Conservation (phyloP, 1,140 invertebrate genomes). For the Lasioglossum baleicum region DNA sequence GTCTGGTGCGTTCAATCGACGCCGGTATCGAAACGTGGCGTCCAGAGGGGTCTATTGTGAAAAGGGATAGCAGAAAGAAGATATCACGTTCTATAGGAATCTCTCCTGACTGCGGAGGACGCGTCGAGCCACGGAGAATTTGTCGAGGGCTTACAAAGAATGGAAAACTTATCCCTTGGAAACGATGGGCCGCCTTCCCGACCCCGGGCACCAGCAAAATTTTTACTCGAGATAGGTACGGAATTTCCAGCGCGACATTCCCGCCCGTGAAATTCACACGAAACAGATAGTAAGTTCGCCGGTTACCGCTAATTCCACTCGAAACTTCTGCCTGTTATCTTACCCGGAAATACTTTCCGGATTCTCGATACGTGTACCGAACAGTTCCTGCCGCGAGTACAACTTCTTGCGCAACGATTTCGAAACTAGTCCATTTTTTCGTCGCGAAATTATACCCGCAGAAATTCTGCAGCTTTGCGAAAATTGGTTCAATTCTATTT, state of each 20-base stretch:
- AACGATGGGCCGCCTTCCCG: neutral
- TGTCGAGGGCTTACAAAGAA: slow-evolving; percentile 22
- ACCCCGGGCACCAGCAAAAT: neutral
- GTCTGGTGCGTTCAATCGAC: neutral
- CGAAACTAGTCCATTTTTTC: no score
- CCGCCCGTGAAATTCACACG: neutral
- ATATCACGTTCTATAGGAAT: slow-evolving; percentile 11
- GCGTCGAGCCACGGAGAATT: slow-evolving; percentile 18
- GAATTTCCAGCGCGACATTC: neutral
- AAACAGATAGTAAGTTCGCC: neutral
- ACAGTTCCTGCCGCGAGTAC: no score
- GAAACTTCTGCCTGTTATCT: no score
- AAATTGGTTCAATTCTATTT: no score
- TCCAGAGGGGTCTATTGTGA: neutral
- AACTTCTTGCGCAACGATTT: no score
- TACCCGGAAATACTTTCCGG: no score
- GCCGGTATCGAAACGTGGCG: slow-evolving; percentile 10
- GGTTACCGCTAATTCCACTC: no score
- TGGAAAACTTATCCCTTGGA: slow-evolving; percentile 21
- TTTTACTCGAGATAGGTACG: neutral
- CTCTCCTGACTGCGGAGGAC: neutral
- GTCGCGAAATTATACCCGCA: no score
- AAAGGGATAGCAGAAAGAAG: neutral
- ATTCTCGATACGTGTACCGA: no score
- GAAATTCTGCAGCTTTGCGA: no score